Evolutionary conservation across 2,113 vertebrate genomes (phyloP), one percentile per base, ranked within the genome.

Genomic region (Pycnonotus jocosus): DNA sequence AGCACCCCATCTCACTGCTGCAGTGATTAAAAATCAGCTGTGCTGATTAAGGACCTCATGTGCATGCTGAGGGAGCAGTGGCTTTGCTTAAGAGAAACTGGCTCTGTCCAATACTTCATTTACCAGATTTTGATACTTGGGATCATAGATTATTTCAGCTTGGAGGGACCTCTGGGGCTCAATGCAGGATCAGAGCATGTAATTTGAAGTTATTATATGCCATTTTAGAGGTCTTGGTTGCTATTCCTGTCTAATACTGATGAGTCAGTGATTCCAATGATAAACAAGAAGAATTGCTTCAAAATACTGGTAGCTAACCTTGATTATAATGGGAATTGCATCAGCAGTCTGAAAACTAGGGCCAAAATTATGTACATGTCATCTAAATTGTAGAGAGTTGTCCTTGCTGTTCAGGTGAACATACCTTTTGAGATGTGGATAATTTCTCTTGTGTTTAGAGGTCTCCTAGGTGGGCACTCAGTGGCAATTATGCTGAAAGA

Each of bases 401-500:
- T 81, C 54, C 4, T 35, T 69, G 28, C 50, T 90, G 19, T 37
- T 81, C 11, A 86, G 27, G 12, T 70, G 18, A 62, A 66, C 56
- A 11, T 27, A 21, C 28, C 23, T 77, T 24, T 22, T 97, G 73
- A 95, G 28, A 30, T 77, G 70, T 88, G 82, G 40, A 35, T 92
- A 2, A 30, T 53, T 80, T 95, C 47, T 95, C 48, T 89, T 97
- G 44, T 95, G 62, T 82, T 58, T 84, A 99, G 99, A 48, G 99
- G 99, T 93, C 98, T 99, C 80, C 97, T 99, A 74, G 99, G 99
- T 50, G 99, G 99, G 30, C 99, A 99, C 78, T 99, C 99, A 4
- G 98, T 99, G 98, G 99, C 99, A 4, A 97, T 99, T 93, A 99
- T 99, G 99, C 98, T 99, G 97, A 99, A 99, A 93, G 99, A 99